A percentile compares a stretch with the other conserved stretches of the same genome.
Conservation (phyloP, 1,140 invertebrate species). For the Polypedilum pembai region DNA sequence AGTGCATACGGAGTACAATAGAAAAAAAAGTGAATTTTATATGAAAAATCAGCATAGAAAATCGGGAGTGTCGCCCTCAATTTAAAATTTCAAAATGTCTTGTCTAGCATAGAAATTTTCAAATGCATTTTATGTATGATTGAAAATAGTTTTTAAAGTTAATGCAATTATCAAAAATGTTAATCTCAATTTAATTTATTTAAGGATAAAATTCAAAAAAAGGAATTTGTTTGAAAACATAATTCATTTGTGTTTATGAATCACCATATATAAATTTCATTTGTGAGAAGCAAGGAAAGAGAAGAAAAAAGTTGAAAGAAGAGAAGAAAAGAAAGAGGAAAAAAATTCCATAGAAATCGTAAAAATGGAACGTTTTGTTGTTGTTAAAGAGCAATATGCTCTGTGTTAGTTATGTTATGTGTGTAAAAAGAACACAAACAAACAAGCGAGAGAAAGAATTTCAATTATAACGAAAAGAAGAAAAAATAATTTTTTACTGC, state of each 20-base stretch:
- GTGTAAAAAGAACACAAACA: not conserved
- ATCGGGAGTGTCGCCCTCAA: conserved; percentile 9
- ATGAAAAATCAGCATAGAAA: not conserved
- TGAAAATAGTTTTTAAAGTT: not conserved
- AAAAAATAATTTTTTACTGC: conserved; percentile 6
- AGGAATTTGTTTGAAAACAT: conserved; percentile 13
- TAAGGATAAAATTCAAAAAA: not conserved
- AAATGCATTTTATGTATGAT: not conserved
- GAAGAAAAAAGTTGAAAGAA: not conserved
- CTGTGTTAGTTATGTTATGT: not conserved
- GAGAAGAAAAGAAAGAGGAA: conserved; percentile 14
- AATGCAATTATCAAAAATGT: not conserved
- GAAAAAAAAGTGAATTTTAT: not conserved
- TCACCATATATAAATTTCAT: not conserved
- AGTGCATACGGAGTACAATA: not conserved
- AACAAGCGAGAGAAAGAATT: conserved; percentile 4
- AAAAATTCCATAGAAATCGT: conserved; percentile 28
- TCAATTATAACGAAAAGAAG: not conserved
- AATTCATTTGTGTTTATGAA: not conserved
- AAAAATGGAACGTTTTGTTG: conserved; percentile 23
- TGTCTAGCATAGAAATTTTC: not conserved
- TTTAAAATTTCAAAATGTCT: conserved; percentile 1
- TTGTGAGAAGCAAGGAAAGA: not conserved
- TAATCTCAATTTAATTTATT: not conserved
- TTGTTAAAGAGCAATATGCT: not conserved